Base-by-base conservation (phyloP, 2,113 vertebrate genomes). In the Crotophaga sulcirostris region DNA sequence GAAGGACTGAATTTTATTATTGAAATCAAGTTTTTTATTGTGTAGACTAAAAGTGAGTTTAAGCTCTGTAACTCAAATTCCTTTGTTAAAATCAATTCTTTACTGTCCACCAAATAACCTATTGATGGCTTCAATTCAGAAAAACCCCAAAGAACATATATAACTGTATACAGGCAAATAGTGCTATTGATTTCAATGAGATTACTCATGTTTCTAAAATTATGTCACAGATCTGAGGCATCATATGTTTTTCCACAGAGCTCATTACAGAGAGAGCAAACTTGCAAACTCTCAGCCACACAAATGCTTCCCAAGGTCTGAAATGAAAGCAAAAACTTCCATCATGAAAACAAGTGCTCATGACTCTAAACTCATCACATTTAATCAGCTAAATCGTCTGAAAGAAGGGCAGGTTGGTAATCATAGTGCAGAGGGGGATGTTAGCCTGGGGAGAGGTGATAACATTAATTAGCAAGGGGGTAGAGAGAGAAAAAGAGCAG, bases 161-260 rank as follows among this genome's bases (percentile, higher is more conserved):
- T 25, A 72, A 85, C 67, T 80, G 79, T 9, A 90, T 62, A 80
- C 25, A 80, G 54, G 58, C 62, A 85, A 91, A 85, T 19, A 79
- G 11, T 45, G 25, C 42, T 63, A 76, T 25, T 82, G 75, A 94
- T 93, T 90, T 80, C 74, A 76, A 54, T 29, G 10, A 76, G 45
- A 94, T 85, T 83, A 94, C 55, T 89, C 76, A 78, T 78, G 70
- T 88, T 76, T 90, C 75, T 77, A 91, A 83, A 90, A 83, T 68
- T 64, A 36, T 28, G 33, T 73, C 75, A 88, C 75, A 73, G 23
- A 83, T 83, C 13, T 88, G 45, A 96, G 21, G 62, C 67, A 45
- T 62, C 42, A 1, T 25, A 29, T 54, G 49, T 83, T 75, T 85
- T 73, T 72, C 36, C 6, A 8, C 24, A 79, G 59, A 58, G 36